Base-by-base conservation (phyloP, 2,888 invertebrate genomes). In the Tanytarsus gracilentus region DNA sequence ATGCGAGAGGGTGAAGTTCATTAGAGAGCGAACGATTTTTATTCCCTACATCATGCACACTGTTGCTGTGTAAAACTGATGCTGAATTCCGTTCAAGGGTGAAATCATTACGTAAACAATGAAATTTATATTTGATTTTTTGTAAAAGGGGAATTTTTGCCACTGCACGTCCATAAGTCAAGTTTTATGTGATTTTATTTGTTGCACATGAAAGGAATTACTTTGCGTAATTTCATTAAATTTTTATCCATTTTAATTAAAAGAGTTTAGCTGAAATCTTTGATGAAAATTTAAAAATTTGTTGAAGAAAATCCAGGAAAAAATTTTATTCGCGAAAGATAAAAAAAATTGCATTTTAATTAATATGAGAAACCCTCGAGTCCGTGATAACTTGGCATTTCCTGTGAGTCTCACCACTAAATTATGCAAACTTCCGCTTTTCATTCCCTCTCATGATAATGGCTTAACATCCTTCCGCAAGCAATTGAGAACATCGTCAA, bases 41-140 rank as follows among this genome's bases (percentile, higher is more conserved):
- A 30, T 30, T 30, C n/a, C n/a, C n/a, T n/a, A n/a, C n/a, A n/a
- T n/a, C n/a, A n/a, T n/a, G n/a, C n/a, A n/a, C n/a, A n/a, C n/a
- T n/a, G n/a, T n/a, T n/a, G n/a, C n/a, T n/a, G n/a, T n/a, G 30
- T 9, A 30, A 9, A 21, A 21, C 5, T 11, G 14, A 26, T 50
- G 6, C n/a, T 50, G 50, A 50, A 25, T 50, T 48, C 21, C 6
- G 30, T 7, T 56, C 55, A 56, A 56, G 55, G 55, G 55, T 56
- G 33, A 56, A 56, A 56, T 56, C 39, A 56, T 53, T 53, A 53
- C 36, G 39, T 33, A 53, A 53, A 53, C 53, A 53, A 26, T 16
- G 40, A 21, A 53, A 56, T 44, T 40, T 50, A 50, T 26, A 50
- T 23, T 50, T n/a, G 27, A 50, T 48, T 48, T 4, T 4, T 7